phyloP scores from a whole-genome alignment of 2,888 invertebrate genomes.

The Xestia rhomboidea region DNA sequence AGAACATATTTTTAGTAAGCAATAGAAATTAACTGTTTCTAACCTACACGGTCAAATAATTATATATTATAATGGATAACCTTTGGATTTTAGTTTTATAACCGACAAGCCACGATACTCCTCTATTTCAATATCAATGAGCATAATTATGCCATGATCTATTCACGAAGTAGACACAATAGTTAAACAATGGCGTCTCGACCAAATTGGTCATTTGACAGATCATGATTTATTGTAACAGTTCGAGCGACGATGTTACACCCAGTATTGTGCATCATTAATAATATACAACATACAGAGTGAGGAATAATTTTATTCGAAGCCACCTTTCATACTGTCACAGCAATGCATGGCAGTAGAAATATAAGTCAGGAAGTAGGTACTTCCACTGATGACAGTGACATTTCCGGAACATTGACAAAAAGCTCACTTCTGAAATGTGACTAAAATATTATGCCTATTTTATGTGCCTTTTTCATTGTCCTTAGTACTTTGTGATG shows the following conservation, averaged over 20 bases:
- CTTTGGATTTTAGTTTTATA: background rate
- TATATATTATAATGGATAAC: background rate
- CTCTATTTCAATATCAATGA: background rate
- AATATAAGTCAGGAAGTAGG: background rate
- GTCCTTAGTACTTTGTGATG: background rate
- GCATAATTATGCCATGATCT: no score
- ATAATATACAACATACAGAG: background rate
- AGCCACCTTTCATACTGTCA: background rate
- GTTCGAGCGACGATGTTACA: background rate
- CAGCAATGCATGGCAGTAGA: background rate
- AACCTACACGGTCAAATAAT: background rate
- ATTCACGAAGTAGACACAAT: no score
- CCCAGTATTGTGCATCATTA: background rate
- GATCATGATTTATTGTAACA: no score
- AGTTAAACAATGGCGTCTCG: no score
- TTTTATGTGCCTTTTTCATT: background rate
- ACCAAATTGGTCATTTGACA: no score
- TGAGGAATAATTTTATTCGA: background rate
- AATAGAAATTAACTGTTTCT: background rate
- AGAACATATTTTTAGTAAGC: background rate
- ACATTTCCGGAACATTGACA: constrained; percentile 4
- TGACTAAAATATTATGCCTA: background rate
- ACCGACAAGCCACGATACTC: background rate
- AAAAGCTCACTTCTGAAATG: constrained; percentile 1
- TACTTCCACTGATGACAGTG: background rate